phyloP scores from a whole-genome alignment of 2,113 vertebrate genomes.

The Choloepus hoffmanni region DNA sequence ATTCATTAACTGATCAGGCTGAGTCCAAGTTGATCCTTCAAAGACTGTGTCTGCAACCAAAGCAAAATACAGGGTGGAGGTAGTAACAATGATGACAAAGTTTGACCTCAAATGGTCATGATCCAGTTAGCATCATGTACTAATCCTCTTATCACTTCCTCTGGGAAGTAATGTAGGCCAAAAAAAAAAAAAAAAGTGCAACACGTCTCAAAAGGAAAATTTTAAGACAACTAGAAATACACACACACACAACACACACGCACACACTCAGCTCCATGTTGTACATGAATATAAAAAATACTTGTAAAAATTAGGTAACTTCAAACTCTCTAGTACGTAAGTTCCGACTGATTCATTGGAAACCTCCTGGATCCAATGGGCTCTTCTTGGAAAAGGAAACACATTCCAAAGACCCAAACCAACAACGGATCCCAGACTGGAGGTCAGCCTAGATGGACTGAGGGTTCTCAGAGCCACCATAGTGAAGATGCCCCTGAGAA shows the following conservation, averaged over 20 bases:
- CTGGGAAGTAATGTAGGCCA: neutral
- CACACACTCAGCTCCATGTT: neutral
- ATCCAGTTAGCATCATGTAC: neutral
- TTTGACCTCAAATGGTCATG: neutral
- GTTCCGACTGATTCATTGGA: neutral
- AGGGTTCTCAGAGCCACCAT: neutral
- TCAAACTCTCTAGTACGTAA: neutral
- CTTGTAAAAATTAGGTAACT: neutral
- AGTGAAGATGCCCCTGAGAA: neutral
- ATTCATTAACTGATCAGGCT: neutral
- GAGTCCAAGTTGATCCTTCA: neutral
- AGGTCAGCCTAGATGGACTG: neutral
- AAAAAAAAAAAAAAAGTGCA: neutral
- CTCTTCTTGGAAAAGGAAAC: neutral
- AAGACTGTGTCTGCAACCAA: neutral
- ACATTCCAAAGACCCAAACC: neutral
- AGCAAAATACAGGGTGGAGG: neutral
- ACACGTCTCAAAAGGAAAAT: neutral
- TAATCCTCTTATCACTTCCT: neutral
- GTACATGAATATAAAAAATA: slow-evolving; percentile 12
- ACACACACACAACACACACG: neutral
- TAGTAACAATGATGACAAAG: neutral
- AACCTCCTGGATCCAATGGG: neutral
- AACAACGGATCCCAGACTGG: neutral
- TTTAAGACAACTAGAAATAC: neutral